phyloP scores from a whole-genome alignment of 2,113 vertebrate genomes.

The Hippocampus zosterae region DNA sequence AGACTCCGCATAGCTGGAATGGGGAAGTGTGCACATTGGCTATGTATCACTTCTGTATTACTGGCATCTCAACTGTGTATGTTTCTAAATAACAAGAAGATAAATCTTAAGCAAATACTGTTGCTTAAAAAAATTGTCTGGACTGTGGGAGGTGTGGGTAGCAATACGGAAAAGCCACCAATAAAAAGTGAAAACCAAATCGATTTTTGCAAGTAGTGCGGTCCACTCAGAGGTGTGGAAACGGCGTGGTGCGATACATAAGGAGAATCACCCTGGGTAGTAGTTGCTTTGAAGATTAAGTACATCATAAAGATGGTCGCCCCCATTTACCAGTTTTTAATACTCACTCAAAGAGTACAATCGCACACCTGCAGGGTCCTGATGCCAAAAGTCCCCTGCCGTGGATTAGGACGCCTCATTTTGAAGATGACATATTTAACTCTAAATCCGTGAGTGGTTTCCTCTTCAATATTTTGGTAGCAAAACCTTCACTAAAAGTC shows the following conservation, averaged over 20 bases:
- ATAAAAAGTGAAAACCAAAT: background rate
- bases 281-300: background rate
- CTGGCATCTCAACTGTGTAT: conserved; percentile 11
- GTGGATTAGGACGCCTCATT: background rate
- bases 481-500: background rate
- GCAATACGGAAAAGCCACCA: background rate
- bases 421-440: background rate
- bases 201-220: background rate
- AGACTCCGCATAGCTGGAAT: conserved; percentile 41
- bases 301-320: background rate
- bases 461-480: conserved; percentile 11
- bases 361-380: conserved; percentile 35
- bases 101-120: background rate
- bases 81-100: background rate
- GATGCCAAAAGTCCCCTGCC: conserved; percentile 19
- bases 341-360: conserved; percentile 23
- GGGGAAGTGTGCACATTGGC: conserved; percentile 49
- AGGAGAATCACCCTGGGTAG: background rate
- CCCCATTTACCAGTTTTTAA: conserved; percentile 14
- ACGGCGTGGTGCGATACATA: background rate
- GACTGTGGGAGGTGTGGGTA: background rate
- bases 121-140: background rate
- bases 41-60: conserved; percentile 62
- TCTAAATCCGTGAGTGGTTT: conserved; percentile 22
- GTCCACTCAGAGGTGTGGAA: background rate